A percentile compares a stretch with the other conserved stretches of the same genome.
phyloP scores from a whole-genome alignment of 2,888 invertebrate species.

The Ormyrus pomaceus region DNA sequence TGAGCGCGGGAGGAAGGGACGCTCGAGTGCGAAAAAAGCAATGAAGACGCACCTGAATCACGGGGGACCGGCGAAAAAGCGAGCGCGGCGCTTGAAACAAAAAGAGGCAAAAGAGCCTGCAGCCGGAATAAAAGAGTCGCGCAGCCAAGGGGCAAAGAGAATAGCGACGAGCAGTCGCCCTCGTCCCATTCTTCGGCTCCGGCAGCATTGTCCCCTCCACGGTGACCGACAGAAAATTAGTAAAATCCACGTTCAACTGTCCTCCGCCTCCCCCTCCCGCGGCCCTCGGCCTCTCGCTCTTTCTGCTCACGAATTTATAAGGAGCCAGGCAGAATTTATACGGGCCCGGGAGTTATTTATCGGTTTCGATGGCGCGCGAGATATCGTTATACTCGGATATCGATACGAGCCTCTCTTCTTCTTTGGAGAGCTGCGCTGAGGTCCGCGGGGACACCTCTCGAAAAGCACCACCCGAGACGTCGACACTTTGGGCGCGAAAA shows the following conservation, averaged over 20 bases:
- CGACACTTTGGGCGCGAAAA: conserved; percentile 41
- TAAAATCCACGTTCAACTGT: conserved; percentile 73
- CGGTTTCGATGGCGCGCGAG: conserved; percentile 73
- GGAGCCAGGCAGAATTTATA: conserved; percentile 74
- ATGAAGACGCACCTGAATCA: conserved; percentile 55
- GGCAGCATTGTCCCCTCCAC: conserved; percentile 48
- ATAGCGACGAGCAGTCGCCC: conserved; percentile 49
- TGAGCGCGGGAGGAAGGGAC: conserved; percentile 23
- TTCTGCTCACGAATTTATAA: conserved; percentile 71
- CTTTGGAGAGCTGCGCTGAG: conserved; percentile 35
- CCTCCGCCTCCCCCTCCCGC: conserved; percentile 63
- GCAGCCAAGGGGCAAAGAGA: conserved; percentile 51
- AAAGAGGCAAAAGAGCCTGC: conserved; percentile 47
- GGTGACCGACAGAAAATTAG: conserved; percentile 73
- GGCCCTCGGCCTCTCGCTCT: conserved; percentile 20
- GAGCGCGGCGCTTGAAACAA: conserved; percentile 46
- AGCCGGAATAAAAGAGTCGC: conserved; percentile 50
- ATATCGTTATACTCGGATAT: conserved; percentile 74
- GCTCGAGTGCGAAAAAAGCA: conserved; percentile 50
- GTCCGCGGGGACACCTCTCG: conserved; percentile 35
- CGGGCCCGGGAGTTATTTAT: conserved; percentile 71
- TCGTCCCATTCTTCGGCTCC: conserved; percentile 59
- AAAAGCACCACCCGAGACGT: conserved; percentile 45
- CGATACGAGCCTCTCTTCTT: conserved; percentile 64
- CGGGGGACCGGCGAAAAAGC: conserved; percentile 15